Conservation (phyloP, 1,140 invertebrate species). For the Tetramorium parvispinum region DNA sequence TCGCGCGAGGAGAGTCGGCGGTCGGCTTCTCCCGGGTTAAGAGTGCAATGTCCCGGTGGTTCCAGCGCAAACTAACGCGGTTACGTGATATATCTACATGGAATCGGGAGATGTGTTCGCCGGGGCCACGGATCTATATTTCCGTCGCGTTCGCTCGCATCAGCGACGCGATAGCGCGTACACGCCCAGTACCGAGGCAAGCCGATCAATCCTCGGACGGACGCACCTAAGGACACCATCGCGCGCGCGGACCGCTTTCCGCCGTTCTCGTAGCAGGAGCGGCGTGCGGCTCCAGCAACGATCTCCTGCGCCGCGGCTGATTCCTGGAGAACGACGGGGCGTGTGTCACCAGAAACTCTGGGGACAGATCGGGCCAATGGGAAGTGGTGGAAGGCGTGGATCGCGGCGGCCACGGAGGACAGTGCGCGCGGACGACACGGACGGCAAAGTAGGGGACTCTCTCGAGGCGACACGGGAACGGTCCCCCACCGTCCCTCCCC, state of each 20-base stretch:
- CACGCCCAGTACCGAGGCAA: constrained; percentile 49
- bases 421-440: constrained; percentile 74
- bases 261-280: constrained; percentile 1
- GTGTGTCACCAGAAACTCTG: constrained; percentile 82
- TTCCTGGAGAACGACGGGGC: constrained; percentile 79
- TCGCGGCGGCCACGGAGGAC: constrained; percentile 68
- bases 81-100: not conserved
- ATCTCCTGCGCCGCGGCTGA: constrained; percentile 50
- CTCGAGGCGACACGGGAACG: constrained; percentile 67
- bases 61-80: not conserved
- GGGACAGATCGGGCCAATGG: constrained; percentile 84
- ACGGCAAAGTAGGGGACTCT: constrained; percentile 70
- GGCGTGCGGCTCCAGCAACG: constrained; percentile 13
- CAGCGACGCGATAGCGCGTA: constrained; percentile 44
- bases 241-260: constrained; percentile 27
- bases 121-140: constrained; percentile 8
- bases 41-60: constrained; percentile 20
- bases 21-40: constrained; percentile 9
- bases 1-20: not conserved
- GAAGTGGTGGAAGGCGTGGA: constrained; percentile 83
- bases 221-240: constrained; percentile 57
- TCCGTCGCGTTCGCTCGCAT: constrained; percentile 36
- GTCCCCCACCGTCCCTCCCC: constrained; percentile 47
- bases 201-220: constrained; percentile 55
- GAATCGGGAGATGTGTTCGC: constrained; percentile 33